Conservation (phyloP, 2,888 invertebrate species). For the Villa cingulata region DNA sequence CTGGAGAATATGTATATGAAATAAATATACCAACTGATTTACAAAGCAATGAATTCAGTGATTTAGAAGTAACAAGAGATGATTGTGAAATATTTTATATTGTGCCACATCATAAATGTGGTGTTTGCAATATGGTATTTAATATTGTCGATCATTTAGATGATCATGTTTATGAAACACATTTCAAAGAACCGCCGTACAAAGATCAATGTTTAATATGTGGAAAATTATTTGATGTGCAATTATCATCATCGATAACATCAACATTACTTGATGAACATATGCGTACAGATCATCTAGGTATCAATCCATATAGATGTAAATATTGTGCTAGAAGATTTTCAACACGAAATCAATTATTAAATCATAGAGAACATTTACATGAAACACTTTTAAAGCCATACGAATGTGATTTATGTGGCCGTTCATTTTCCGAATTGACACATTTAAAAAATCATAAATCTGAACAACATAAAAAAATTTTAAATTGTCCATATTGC, state of each 20-base stretch:
- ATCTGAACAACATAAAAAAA: neutral
- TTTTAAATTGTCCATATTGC: neutral
- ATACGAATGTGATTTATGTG: neutral
- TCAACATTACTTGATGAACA: neutral
- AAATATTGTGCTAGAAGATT: conserved; percentile 1
- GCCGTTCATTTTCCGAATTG: neutral
- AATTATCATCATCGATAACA: neutral
- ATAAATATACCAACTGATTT: neutral
- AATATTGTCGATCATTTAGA: neutral
- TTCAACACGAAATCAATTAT: neutral
- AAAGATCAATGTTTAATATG: neutral
- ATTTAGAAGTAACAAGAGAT: neutral
- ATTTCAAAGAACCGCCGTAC: neutral
- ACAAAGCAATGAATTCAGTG: neutral
- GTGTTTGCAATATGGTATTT: neutral
- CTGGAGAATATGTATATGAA: neutral
- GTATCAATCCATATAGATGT: neutral
- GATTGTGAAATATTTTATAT: neutral
- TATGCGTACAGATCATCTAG: neutral
- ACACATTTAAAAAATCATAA: neutral
- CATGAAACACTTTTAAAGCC: neutral
- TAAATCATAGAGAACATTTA: neutral
- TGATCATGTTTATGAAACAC: neutral
- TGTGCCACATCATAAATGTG: neutral
- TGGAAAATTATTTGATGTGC: neutral